Conservation (phyloP, 2,888 invertebrate genomes). For the Neoitamus cyanurus region DNA sequence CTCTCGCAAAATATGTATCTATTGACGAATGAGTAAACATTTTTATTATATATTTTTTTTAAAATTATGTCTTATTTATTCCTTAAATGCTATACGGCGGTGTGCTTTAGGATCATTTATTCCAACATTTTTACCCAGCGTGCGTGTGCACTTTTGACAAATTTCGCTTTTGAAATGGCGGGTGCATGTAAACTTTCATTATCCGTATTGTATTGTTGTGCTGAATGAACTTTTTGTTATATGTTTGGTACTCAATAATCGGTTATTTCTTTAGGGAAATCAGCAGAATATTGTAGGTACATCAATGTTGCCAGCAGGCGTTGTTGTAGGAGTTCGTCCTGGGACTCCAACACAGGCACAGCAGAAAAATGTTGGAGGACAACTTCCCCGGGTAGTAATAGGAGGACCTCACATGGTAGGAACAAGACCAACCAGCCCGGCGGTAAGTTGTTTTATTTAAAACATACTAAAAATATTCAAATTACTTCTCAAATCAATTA, state of each 20-base stretch:
- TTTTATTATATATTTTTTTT: background rate
- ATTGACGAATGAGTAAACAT: background rate
- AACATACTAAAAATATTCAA: background rate
- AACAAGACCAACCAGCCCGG: constrained; percentile 82
- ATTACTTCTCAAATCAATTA: constrained; percentile 66
- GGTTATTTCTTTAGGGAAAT: constrained; percentile 66
- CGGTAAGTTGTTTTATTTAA: constrained; percentile 62
- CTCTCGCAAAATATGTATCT: background rate
- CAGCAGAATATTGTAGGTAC: constrained; percentile 73
- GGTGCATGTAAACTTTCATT: constrained; percentile 8
- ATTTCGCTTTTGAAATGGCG: constrained; percentile 16
- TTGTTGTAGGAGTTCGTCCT: constrained; percentile 86
- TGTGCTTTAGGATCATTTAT: constrained; percentile 5
- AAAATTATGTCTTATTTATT: background rate
- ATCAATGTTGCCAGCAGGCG: constrained; percentile 77
- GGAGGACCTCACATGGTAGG: constrained; percentile 85
- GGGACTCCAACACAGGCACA: constrained; percentile 75
- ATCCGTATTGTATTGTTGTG: background rate
- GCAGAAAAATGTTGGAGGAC: constrained; percentile 81
- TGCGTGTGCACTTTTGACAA: constrained; percentile 49
- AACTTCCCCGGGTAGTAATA: constrained; percentile 85
- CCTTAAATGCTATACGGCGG: background rate
- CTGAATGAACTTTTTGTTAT: background rate
- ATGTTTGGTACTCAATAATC: constrained; percentile 53
- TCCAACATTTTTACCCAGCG: constrained; percentile 11